Evolutionary conservation across 2,888 invertebrate species (phyloP).

Genomic region (Drosophila robusta): DNA sequence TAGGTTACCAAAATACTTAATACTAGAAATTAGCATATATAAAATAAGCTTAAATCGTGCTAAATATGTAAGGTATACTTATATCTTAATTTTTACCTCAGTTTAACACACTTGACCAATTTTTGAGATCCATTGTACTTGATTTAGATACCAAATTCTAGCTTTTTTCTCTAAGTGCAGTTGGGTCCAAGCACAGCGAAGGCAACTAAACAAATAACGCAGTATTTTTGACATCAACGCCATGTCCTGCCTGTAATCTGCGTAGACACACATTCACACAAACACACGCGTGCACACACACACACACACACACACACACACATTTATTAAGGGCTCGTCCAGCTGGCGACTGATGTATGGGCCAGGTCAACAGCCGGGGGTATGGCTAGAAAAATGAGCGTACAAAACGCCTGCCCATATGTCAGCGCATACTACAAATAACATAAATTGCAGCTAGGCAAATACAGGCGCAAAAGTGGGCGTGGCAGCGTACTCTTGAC

Average conservation of each 20-base stretch:
- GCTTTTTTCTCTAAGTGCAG: background rate
- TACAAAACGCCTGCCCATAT: constrained; percentile 70
- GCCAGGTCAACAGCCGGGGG: constrained; percentile 58
- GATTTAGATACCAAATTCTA: background rate
- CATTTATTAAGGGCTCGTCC: constrained; percentile 34
- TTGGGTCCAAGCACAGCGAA: constrained; percentile 14
- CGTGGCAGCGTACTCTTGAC: constrained; percentile 18
- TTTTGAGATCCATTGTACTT: no score
- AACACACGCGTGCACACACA: constrained; percentile 22
- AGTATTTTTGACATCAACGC: constrained; percentile 66
- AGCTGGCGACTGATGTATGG: constrained; percentile 69
- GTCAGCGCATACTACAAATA: constrained; percentile 71
- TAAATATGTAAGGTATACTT: no score
- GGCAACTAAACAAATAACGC: constrained; percentile 69
- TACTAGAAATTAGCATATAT: no score
- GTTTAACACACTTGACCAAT: no score
- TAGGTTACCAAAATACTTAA: no score
- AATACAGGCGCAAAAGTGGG: constrained; percentile 20
- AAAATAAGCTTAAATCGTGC: no score
- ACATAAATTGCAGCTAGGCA: constrained; percentile 66
- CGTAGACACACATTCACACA: constrained; percentile 22
- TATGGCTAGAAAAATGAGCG: constrained; percentile 67
- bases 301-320: constrained; percentile 7
- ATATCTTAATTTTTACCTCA: no score
- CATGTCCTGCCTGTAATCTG: constrained; percentile 54